These are phyloP conservation scores for Ictalurus punctatus DNA, from an alignment of 2,113 vertebrate genomes.

Conservation along the genomic window DNA sequence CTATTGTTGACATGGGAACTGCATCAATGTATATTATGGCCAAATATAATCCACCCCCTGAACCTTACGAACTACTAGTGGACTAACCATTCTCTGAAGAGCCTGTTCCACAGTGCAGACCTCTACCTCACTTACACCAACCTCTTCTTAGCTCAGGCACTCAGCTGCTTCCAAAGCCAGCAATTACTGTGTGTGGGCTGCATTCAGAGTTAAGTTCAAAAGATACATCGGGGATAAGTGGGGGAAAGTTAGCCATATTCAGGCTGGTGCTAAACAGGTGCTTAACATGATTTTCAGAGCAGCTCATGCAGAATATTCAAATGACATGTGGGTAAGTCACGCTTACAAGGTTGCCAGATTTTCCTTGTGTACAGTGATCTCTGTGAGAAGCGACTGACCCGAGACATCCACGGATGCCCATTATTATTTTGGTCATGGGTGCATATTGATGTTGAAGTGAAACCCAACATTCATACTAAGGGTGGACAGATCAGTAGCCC, in stretches of 20 bases:
- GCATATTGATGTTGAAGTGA: neutral
- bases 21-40: constrained; percentile 30
- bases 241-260: constrained; percentile 16
- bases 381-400: neutral
- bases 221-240: constrained; percentile 17
- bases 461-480: neutral
- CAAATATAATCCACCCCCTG: constrained; percentile 40
- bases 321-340: neutral
- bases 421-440: neutral
- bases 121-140: constrained; percentile 9
- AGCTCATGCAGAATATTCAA: neutral
- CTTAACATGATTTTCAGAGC: constrained; percentile 13
- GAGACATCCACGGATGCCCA: neutral
- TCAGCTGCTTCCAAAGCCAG: constrained; percentile 23
- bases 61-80: constrained; percentile 17
- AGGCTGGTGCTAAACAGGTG: neutral
- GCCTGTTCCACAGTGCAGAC: constrained; percentile 13
- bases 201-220: constrained; percentile 20
- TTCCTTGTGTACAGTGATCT: neutral
- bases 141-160: constrained; percentile 11
- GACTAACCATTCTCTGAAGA: constrained; percentile 2
- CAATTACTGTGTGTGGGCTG: constrained; percentile 32
- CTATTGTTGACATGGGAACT: neutral
- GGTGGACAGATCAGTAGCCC: neutral
- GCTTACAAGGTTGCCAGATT: neutral